Percentiles rank a stretch among this genome's conserved stretches.
Conservation (phyloP, 2,797 vertebrate genomes). For the Xenopus petersii region DNA sequence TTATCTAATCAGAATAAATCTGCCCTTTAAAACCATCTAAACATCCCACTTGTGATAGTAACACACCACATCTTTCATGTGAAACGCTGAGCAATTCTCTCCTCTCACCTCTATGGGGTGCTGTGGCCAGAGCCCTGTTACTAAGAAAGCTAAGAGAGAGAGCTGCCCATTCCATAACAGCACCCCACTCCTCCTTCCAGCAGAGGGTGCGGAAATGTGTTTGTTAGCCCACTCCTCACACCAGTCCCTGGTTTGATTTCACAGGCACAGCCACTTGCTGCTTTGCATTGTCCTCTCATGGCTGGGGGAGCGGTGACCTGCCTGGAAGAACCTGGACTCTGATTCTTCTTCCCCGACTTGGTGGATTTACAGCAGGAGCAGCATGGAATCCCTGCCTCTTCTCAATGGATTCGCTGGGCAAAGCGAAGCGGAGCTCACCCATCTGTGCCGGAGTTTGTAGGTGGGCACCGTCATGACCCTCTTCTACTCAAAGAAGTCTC, state of each 20-base stretch:
- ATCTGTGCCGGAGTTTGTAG: conserved; percentile 89
- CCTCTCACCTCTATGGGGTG: too few species aligned
- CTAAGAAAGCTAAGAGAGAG: too few species aligned
- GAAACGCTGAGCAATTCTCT: too few species aligned
- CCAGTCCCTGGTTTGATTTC: not conserved
- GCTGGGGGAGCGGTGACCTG: not conserved
- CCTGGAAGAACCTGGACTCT: not conserved
- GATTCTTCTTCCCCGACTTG: not conserved
- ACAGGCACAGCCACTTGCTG: conserved; percentile 11
- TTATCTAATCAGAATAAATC: too few species aligned
- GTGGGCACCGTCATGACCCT: conserved; percentile 94
- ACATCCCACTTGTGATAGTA: too few species aligned
- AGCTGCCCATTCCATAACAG: too few species aligned
- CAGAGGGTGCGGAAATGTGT: conserved; percentile 60
- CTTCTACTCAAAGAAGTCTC: conserved; percentile 94
- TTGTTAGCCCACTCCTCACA: not conserved
- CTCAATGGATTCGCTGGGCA: conserved; percentile 79
- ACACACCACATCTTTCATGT: too few species aligned
- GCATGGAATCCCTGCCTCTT: conserved; percentile 71
- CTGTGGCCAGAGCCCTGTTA: too few species aligned
- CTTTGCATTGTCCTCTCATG: conserved; percentile 13
- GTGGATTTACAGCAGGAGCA: not conserved
- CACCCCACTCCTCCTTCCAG: not conserved
- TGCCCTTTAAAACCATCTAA: too few species aligned
- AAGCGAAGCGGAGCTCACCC: conserved; percentile 84